phyloP scores from a whole-genome alignment of 2,797 vertebrate species.

The Myotis daubentonii region DNA sequence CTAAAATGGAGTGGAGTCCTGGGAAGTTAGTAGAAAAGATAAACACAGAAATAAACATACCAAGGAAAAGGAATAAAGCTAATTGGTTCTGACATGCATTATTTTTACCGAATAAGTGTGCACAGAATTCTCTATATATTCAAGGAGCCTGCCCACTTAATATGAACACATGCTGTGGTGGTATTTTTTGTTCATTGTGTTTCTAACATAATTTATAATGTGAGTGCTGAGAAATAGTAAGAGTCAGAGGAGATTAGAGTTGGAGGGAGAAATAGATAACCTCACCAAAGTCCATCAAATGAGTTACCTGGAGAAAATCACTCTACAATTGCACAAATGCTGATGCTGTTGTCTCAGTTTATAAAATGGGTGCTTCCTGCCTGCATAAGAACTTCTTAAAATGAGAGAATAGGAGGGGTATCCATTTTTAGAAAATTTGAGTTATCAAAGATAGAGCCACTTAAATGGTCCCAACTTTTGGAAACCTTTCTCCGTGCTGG shows the following conservation, averaged over 20 bases:
- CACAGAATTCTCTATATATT: not conserved
- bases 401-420: not conserved
- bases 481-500: not conserved
- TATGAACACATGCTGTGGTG: not conserved
- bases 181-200: not conserved
- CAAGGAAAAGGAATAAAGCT: not conserved
- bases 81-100: not conserved
- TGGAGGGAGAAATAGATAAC: not conserved
- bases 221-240: not conserved
- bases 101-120: not conserved
- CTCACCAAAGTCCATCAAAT: not conserved
- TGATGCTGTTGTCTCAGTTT: not conserved
- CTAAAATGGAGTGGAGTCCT: not conserved
- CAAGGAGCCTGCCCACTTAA: not conserved
- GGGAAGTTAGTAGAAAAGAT: not conserved
- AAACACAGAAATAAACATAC: not conserved
- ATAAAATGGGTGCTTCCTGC: not conserved
- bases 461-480: not conserved
- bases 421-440: not conserved
- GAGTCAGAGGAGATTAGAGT: not conserved
- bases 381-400: not conserved
- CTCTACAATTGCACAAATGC: not conserved
- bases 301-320: not conserved
- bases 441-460: not conserved
- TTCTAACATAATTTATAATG: slow-evolving; percentile 12